These are phyloP conservation scores for Lysandra bellargus DNA, from an alignment of 2,888 invertebrate species.

Conservation along the genomic window DNA sequence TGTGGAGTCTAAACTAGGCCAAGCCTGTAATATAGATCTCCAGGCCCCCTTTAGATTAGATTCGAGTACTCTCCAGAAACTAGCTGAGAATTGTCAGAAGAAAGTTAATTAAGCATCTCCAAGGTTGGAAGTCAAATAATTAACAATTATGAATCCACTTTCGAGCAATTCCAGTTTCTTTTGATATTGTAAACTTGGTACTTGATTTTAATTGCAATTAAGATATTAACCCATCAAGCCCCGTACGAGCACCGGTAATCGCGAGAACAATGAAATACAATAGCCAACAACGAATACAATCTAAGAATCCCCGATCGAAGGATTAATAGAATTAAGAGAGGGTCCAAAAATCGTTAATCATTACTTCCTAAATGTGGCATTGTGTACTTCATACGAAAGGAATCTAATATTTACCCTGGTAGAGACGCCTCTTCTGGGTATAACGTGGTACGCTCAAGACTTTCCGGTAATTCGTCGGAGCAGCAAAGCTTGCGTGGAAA, in stretches of 20 bases:
- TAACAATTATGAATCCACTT: not conserved
- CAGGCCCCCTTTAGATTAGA: not conserved
- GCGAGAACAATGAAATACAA: no score
- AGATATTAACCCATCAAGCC: not conserved
- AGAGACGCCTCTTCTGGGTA: not conserved
- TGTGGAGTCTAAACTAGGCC: no score
- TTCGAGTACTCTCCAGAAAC: not conserved
- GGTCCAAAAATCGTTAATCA: not conserved
- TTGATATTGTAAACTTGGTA: not conserved
- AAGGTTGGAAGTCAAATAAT: not conserved
- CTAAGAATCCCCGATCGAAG: no score
- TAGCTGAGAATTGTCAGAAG: not conserved
- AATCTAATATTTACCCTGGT: not conserved
- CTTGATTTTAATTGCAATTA: not conserved
- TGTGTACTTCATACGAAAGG: not conserved
- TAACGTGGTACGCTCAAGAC: not conserved
- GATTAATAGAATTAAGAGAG: not conserved
- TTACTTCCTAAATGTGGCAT: not conserved
- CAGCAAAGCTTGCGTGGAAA: not conserved
- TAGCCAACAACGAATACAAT: no score
- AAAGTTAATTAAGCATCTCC: conserved; percentile 2
- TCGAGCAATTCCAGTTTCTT: not conserved
- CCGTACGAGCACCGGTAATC: no score
- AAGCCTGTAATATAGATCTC: no score
- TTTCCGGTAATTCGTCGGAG: not conserved